A percentile compares a stretch with the other conserved stretches of the same genome.
Conservation (phyloP, 2,888 invertebrate species). For the Zaprionus obscuricornis region DNA sequence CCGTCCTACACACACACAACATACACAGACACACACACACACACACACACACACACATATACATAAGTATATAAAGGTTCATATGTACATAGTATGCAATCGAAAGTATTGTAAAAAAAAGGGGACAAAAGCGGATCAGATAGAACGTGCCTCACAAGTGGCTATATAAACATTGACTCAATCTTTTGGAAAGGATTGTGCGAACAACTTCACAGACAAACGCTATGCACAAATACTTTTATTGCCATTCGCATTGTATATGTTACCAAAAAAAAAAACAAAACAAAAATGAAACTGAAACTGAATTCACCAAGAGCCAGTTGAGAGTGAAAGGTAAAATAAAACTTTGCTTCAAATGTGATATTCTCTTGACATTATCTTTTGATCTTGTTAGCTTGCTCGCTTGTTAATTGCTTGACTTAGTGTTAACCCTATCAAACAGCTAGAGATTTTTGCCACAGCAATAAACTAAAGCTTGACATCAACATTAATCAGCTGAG, state of each 20-base stretch:
- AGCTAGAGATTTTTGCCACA: slow-evolving; percentile 29
- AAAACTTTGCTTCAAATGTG: too few species aligned
- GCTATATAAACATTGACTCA: slow-evolving; percentile 61
- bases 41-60: too few species aligned
- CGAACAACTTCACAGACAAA: slow-evolving; percentile 58
- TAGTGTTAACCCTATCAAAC: slow-evolving; percentile 16
- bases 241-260: slow-evolving; percentile 40
- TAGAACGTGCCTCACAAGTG: slow-evolving; percentile 61
- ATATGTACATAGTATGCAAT: background rate
- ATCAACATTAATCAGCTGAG: background rate
- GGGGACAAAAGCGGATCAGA: background rate
- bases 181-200: slow-evolving; percentile 55
- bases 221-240: slow-evolving; percentile 65
- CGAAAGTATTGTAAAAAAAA: background rate
- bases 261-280: too few species aligned
- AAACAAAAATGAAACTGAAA: background rate
- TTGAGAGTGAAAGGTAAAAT: too few species aligned
- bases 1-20: background rate
- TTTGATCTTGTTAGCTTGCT: slow-evolving; percentile 21
- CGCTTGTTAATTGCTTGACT: slow-evolving; percentile 27
- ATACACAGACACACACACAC: too few species aligned
- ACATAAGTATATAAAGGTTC: too few species aligned
- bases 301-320: too few species aligned
- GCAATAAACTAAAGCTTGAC: slow-evolving; percentile 41
- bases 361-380: slow-evolving; percentile 42